phyloP scores from a whole-genome alignment of 2,797 vertebrate genomes.

The Momotus momota region DNA sequence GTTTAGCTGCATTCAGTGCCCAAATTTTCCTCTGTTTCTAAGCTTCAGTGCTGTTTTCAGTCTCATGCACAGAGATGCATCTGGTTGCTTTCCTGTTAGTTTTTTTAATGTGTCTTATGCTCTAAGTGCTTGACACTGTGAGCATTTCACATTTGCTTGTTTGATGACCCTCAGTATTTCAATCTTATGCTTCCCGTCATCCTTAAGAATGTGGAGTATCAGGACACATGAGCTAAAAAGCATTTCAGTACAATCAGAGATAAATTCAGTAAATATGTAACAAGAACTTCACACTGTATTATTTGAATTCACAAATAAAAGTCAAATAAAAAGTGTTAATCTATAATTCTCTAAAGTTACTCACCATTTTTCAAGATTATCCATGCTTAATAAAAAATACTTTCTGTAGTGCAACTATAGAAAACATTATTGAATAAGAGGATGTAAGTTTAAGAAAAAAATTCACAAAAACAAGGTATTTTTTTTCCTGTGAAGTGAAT shows the following conservation, averaged over 20 bases:
- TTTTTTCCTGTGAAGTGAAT: constrained; percentile 9
- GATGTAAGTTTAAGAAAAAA: background rate
- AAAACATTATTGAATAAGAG: background rate
- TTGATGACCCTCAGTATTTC: constrained; percentile 41
- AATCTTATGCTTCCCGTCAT: background rate
- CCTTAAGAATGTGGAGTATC: background rate
- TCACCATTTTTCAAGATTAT: background rate
- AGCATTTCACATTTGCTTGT: background rate
- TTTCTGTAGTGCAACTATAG: background rate
- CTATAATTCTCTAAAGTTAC: background rate
- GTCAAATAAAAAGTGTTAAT: background rate
- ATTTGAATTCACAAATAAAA: constrained; percentile 19
- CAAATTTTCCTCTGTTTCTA: background rate
- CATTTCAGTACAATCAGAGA: background rate
- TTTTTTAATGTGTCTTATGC: background rate
- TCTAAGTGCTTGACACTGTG: background rate
- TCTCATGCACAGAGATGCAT: background rate
- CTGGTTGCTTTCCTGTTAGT: background rate
- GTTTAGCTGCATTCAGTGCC: background rate
- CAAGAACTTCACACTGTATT: background rate
- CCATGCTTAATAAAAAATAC: background rate
- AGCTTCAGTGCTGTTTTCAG: background rate
- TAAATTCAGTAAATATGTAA: constrained; percentile 37
- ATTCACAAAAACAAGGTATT: background rate
- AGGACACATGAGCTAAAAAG: background rate